These are phyloP conservation scores for Neoitamus cyanurus DNA, from an alignment of 2,888 invertebrate species.

Conservation along the genomic window DNA sequence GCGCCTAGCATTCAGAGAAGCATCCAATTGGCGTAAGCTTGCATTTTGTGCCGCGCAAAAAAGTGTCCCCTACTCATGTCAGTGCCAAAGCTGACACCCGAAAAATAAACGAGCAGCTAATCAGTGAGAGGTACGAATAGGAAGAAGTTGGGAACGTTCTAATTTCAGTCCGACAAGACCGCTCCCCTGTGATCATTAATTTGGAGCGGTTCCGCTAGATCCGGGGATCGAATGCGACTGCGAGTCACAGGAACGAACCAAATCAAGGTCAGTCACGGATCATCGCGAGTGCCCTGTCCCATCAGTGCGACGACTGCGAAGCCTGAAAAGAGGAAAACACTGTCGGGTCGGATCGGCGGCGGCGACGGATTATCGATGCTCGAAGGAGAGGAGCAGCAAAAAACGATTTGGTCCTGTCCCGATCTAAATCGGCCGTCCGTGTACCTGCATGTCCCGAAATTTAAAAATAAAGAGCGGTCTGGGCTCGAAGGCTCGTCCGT, in stretches of 20 bases:
- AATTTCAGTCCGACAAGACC: no score
- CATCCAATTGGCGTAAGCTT: no score
- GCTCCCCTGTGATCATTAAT: neutral
- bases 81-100: no score
- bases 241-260: neutral
- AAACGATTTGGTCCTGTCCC: neutral
- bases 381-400: neutral
- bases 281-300: neutral
- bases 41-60: no score
- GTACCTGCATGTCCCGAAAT: constrained; percentile 12
- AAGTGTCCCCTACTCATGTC: no score
- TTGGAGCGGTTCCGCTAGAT: neutral
- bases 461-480: constrained; percentile 15
- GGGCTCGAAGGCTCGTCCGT: neutral
- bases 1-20: no score
- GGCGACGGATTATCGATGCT: neutral
- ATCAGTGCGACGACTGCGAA: neutral
- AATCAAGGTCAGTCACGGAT: neutral
- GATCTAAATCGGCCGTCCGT: neutral
- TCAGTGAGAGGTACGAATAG: neutral
- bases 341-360: neutral
- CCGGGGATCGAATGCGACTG: neutral
- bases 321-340: neutral
- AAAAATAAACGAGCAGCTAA: no score
- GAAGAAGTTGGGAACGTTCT: neutral